Conservation (phyloP, 2,888 invertebrate species). For the Bellardia pandia region DNA sequence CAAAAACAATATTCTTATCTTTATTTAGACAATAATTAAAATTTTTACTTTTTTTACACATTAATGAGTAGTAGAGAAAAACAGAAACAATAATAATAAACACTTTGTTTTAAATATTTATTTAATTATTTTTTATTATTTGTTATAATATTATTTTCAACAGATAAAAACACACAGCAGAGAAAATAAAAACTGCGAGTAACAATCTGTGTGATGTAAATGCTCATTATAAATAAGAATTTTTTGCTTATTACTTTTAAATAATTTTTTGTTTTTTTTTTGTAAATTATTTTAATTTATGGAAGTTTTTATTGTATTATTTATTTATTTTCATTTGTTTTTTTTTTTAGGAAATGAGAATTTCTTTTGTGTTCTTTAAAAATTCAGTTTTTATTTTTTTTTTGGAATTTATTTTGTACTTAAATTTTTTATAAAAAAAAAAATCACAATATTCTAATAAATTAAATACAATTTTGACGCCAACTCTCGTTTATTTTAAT, state of each 20-base stretch:
- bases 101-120: constrained; percentile 41
- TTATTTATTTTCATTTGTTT: background rate
- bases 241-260: background rate
- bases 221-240: background rate
- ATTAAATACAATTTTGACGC: constrained; percentile 15
- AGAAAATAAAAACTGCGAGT: background rate
- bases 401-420: constrained; percentile 39
- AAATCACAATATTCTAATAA: background rate
- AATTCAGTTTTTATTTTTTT: background rate
- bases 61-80: background rate
- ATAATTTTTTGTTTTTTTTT: constrained; percentile 2
- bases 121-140: constrained; percentile 39
- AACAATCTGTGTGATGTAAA: background rate
- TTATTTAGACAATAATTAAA: constrained; percentile 44
- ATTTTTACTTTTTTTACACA: constrained; percentile 47
- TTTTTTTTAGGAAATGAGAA: background rate
- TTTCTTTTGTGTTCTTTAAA: background rate
- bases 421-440: constrained; percentile 5
- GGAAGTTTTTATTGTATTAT: background rate
- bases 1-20: constrained; percentile 45
- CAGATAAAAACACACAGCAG: background rate
- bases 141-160: constrained; percentile 26
- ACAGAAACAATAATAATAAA: constrained; percentile 14
- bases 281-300: background rate
- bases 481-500: constrained; percentile 37